Evolutionary conservation across 2,113 vertebrate species (phyloP).

Genomic region (Hylia prasina): DNA sequence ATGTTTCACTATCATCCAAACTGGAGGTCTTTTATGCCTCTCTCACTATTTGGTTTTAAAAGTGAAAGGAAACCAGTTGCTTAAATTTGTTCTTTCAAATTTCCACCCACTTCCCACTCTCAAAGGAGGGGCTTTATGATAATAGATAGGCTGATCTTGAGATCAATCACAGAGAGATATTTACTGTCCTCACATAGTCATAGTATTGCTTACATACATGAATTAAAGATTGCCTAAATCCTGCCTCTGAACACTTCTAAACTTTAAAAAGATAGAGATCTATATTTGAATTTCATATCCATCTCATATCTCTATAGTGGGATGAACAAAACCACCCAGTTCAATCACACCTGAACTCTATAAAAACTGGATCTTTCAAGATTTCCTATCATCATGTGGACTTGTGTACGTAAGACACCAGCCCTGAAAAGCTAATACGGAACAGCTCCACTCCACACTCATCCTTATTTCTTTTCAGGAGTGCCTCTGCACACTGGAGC

Average conservation of each 20-base stretch:
- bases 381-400: not conserved
- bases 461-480: not conserved
- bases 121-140: not conserved
- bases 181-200: slow-evolving; percentile 12
- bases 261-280: slow-evolving; percentile 7
- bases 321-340: slow-evolving; percentile 17
- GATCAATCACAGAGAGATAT: slow-evolving; percentile 21
- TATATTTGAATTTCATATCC: slow-evolving; percentile 41
- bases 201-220: slow-evolving; percentile 41
- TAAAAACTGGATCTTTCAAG: not conserved
- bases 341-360: slow-evolving; percentile 18
- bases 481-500: not conserved
- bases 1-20: not conserved
- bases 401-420: not conserved
- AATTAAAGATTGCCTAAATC: slow-evolving; percentile 52
- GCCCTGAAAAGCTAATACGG: not conserved
- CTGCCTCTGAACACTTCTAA: slow-evolving; percentile 17
- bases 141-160: slow-evolving; percentile 39
- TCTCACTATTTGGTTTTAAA: slow-evolving; percentile 20
- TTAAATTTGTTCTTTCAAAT: slow-evolving; percentile 34
- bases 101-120: not conserved
- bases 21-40: not conserved
- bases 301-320: not conserved
- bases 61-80: slow-evolving; percentile 38
- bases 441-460: not conserved